A percentile compares a stretch with the other conserved stretches of the same genome.
These are phyloP conservation scores for Gymnodraco acuticeps DNA, from an alignment of 2,797 vertebrate genomes.

Conservation along the genomic window DNA sequence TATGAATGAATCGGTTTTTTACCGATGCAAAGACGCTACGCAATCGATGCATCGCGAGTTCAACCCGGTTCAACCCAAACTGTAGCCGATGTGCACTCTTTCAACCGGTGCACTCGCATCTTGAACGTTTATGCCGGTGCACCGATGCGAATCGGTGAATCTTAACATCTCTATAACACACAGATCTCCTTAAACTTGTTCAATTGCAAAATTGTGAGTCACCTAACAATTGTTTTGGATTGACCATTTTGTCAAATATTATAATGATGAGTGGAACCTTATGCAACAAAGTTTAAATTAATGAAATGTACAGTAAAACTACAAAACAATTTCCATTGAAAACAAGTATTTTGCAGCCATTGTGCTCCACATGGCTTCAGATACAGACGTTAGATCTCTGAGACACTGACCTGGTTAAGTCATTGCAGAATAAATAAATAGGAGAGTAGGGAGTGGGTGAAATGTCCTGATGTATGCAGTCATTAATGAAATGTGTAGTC, in stretches of 20 bases:
- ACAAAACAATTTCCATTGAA: neutral
- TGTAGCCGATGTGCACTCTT: too few species aligned
- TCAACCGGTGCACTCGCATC: too few species aligned
- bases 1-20: too few species aligned
- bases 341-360: slow-evolving; percentile 18
- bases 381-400: slow-evolving; percentile 59
- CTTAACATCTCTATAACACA: too few species aligned
- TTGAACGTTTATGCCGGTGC: too few species aligned
- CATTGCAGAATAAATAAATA: slow-evolving; percentile 71
- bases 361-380: slow-evolving; percentile 17
- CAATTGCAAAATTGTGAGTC: slow-evolving; percentile 1
- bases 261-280: neutral
- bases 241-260: neutral
- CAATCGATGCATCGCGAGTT: too few species aligned
- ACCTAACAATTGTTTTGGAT: neutral
- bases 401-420: slow-evolving; percentile 65
- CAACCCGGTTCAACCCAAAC: too few species aligned
- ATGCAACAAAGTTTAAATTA: neutral
- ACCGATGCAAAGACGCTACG: too few species aligned
- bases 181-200: slow-evolving; percentile 44
- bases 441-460: slow-evolving; percentile 53
- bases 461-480: slow-evolving; percentile 70
- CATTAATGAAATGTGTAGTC: slow-evolving; percentile 81
- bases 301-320: neutral
- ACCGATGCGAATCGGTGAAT: too few species aligned